Evolutionary conservation across 2,888 invertebrate genomes (phyloP), one percentile per base, ranked within the genome.

Genomic region (Hydroisotoma schaefferi): DNA sequence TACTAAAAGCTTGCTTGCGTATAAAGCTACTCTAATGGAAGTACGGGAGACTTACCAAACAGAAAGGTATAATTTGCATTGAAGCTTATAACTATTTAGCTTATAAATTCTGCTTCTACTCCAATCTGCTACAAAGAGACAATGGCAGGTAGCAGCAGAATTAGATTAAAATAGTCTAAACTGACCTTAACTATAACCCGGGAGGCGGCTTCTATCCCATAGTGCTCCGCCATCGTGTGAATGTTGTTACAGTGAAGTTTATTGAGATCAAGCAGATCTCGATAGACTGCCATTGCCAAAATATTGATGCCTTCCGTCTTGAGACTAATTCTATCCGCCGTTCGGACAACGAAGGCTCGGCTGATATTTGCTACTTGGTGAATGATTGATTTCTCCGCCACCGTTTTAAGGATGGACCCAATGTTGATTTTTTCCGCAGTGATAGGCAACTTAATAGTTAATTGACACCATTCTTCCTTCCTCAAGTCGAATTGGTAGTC

Each of bases 301-400:
- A 98, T 86, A 75, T 98, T 98, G 52, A 97, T 88, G 2, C 98
- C 99, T 75, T 99, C 98, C 0, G 98, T 98, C 78, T 91, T 90
- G 1, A 99, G 80, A 65, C 85, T 82, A 0, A 86, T 77, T 18
- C 81, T 62, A 12, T 69, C 68, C n/a, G 74, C 61, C 29, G 72
- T 69, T 1, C 69, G 67, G 65, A 87, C 87, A 0, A 90, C 86
- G 57, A 97, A 90, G 0, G 94, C 93, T 59, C 90, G 82, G 73
- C 85, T 89, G 61, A 98, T 92, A 43, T 85, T 81, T 1, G 85
- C 83, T 0, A 90, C 84, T 77, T 92, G 85, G 77, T 89, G 85
- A 8, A 98, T 81, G 0, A 94, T 83, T 0, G 88, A 83, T 74
- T 83, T 87, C 37, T 77, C 76, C 0, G 90, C 88, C 2, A 86